A percentile compares a stretch with the other conserved stretches of the same genome.
Conservation (phyloP, 2,888 invertebrate genomes). For the Spatulosminthurus flaviceps region DNA sequence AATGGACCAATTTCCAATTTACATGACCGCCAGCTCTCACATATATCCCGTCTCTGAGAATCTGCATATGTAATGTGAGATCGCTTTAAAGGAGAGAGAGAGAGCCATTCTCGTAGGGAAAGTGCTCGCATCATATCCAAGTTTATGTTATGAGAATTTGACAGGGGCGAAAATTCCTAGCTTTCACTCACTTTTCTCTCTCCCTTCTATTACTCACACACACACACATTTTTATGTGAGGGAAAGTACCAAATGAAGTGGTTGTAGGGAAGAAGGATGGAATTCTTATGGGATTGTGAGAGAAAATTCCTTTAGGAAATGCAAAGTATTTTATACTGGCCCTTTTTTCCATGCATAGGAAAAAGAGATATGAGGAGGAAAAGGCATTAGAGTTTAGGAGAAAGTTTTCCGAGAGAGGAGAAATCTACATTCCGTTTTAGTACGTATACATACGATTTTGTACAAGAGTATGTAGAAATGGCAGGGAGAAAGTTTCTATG, state of each 20-base stretch:
- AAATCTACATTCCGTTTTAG: no score
- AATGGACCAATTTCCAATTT: constrained; percentile 14
- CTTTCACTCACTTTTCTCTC: constrained; percentile 5
- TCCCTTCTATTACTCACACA: background rate
- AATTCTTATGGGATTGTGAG: no score
- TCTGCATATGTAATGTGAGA: background rate
- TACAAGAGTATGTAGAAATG: no score
- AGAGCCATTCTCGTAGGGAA: background rate
- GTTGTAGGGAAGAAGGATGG: no score
- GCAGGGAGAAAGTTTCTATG: no score
- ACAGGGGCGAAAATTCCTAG: background rate
- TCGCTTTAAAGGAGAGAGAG: background rate
- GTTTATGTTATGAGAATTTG: background rate
- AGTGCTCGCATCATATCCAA: no score
- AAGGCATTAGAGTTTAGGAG: background rate
- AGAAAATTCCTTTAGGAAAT: no score
- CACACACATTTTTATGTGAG: background rate
- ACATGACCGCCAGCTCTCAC: background rate
- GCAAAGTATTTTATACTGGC: no score
- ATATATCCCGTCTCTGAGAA: background rate
- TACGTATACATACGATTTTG: no score
- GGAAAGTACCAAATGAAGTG: no score
- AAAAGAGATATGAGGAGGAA: background rate
- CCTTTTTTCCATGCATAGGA: constrained; percentile 10
- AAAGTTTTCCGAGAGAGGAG: no score